Percentiles rank a stretch among this genome's conserved stretches.
Conservation (phyloP, 1,140 invertebrate genomes). For the Lethrus apterus region DNA sequence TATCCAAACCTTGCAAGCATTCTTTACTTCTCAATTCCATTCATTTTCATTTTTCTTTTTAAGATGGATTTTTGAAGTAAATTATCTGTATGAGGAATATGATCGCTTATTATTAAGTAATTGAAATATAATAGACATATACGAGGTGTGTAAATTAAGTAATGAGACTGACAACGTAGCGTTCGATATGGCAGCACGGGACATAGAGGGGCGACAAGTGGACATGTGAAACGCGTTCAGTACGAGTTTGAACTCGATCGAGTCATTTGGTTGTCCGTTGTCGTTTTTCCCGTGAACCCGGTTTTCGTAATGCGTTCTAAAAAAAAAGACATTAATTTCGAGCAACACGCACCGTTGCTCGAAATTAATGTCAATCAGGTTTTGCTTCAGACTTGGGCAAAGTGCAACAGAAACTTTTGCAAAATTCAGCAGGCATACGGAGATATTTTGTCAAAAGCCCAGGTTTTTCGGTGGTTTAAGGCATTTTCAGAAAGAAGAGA, state of each 20-base stretch:
- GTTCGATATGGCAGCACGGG: constrained; percentile 13
- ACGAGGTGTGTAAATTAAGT: constrained; percentile 16
- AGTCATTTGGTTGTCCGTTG: too few relatives aligned
- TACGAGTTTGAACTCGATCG: constrained; percentile 13
- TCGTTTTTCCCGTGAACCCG: too few relatives aligned
- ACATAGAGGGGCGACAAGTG: constrained; percentile 1
- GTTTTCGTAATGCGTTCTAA: too few relatives aligned
- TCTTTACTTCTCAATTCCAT: too few relatives aligned
- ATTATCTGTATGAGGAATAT: too few relatives aligned
- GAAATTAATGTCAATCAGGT: too few relatives aligned
- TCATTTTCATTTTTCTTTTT: too few relatives aligned
- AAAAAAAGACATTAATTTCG: constrained; percentile 17
- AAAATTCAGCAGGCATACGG: constrained; percentile 18
- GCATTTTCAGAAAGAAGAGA: constrained; percentile 23
- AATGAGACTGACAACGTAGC: constrained; percentile 16
- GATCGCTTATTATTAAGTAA: too few relatives aligned
- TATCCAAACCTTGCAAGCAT: too few relatives aligned
- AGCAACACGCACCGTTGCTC: constrained; percentile 21
- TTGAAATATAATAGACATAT: too few relatives aligned
- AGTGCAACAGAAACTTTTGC: constrained; percentile 18
- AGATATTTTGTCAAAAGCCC: constrained; percentile 21
- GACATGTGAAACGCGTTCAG: constrained; percentile 13
- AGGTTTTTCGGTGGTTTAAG: constrained; percentile 21
- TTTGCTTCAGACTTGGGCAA: constrained; percentile 21
- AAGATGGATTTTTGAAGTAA: too few relatives aligned